phyloP scores from a whole-genome alignment of 2,797 vertebrate genomes.

The Takifugu rubripes region DNA sequence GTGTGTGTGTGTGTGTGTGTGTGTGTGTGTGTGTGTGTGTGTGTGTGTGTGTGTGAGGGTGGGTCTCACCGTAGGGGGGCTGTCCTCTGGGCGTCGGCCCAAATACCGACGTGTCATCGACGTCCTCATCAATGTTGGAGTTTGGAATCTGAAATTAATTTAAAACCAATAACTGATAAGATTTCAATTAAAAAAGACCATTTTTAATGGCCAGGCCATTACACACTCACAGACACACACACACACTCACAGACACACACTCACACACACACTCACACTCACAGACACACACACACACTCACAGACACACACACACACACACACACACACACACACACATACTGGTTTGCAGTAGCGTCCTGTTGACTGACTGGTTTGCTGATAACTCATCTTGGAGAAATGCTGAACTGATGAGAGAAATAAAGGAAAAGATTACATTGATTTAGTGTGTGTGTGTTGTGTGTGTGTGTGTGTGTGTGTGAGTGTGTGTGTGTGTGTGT shows the following conservation, averaged over 20 bases:
- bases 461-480: not conserved
- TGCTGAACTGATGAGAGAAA: not conserved
- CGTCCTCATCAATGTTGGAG: not conserved
- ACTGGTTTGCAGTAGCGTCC: conserved; percentile 17
- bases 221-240: no score
- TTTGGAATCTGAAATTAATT: not conserved
- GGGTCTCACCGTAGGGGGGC: conserved; percentile 1
- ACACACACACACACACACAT: not conserved
- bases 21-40: not conserved
- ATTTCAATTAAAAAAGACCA: no score
- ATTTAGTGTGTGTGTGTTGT: conserved; percentile 1
- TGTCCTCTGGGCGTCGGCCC: conserved; percentile 57
- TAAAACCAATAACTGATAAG: not conserved
- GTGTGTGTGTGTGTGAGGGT: no score
- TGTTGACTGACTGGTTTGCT: not conserved
- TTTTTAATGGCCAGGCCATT: no score
- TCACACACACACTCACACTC: no score
- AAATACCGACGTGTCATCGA: conserved; percentile 57
- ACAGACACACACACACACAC: no score
- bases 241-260: no score
- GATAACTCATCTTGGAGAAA: no score
- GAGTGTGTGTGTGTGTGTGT: conserved; percentile 4
- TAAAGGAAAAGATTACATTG: not conserved
- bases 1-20: no score
- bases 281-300: no score